Percentiles rank a stretch among this genome's conserved stretches.
Evolutionary conservation across 2,888 invertebrate species (phyloP).

Genomic region (Anticlea derivata): DNA sequence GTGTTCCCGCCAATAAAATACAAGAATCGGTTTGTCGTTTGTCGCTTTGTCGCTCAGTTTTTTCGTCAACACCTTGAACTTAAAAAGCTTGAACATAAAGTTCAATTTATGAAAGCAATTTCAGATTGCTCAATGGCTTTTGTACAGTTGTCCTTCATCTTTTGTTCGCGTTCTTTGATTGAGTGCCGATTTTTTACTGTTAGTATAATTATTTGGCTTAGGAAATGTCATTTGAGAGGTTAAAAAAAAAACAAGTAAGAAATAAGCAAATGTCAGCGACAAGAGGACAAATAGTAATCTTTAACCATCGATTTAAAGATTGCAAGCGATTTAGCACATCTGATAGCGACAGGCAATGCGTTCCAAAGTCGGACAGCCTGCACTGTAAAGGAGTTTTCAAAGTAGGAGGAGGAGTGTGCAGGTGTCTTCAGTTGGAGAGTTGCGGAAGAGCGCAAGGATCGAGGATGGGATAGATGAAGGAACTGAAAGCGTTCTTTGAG

Average conservation of each 20-base stretch:
- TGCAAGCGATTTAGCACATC: too few species aligned
- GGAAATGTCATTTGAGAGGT: constrained; percentile 6
- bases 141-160: constrained; percentile 28
- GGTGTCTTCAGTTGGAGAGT: too few species aligned
- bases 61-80: constrained; percentile 5
- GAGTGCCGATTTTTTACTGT: constrained; percentile 37
- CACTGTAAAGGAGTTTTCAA: too few species aligned
- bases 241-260: constrained; percentile 5
- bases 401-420: too few species aligned
- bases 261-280: too few species aligned
- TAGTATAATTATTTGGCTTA: constrained; percentile 16
- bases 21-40: constrained; percentile 49
- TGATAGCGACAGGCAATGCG: too few species aligned
- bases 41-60: constrained; percentile 43
- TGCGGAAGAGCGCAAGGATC: too few species aligned
- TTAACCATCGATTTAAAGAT: too few species aligned
- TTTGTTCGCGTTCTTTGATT: constrained; percentile 40
- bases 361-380: too few species aligned
- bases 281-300: background rate
- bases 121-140: constrained; percentile 4
- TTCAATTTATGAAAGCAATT: background rate
- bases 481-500: too few species aligned
- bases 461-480: too few species aligned
- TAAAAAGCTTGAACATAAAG: constrained; percentile 1
- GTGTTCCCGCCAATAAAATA: constrained; percentile 53